Percentiles rank a stretch among this genome's conserved stretches.
Evolutionary conservation across 2,113 vertebrate species (phyloP).

Genomic region (Camelus dromedarius): DNA sequence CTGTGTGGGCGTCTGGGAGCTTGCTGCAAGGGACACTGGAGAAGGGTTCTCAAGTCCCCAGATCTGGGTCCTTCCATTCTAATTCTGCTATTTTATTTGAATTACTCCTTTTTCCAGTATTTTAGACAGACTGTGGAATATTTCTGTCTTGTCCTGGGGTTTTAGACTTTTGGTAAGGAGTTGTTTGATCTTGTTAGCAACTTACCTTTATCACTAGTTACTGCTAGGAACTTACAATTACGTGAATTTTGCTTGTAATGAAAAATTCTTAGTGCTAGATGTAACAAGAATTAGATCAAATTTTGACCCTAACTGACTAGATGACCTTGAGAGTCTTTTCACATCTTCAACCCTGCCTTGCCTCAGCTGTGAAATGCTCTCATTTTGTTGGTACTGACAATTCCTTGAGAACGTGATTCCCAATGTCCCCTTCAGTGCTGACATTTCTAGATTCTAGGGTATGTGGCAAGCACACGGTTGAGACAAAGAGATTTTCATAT

Average conservation of each 20-base stretch:
- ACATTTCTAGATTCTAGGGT: not conserved
- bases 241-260: not conserved
- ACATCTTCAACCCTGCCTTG: not conserved
- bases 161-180: not conserved
- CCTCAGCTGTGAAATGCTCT: not conserved
- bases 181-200: not conserved
- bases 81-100: constrained; percentile 20
- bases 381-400: not conserved
- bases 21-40: not conserved
- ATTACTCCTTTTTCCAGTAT: not conserved
- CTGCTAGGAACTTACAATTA: not conserved
- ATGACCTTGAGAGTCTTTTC: not conserved
- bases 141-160: not conserved
- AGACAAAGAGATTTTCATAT: not conserved
- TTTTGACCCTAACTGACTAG: not conserved
- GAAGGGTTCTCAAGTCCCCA: not conserved
- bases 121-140: not conserved
- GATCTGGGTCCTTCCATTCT: not conserved
- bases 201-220: not conserved
- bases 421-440: not conserved
- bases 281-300: not conserved
- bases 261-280: not conserved
- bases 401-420: not conserved
- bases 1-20: not conserved
- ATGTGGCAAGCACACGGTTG: not conserved